Percentiles rank a stretch among this genome's conserved stretches.
Evolutionary conservation across 2,888 invertebrate genomes (phyloP).

Genomic region (Drosophila diplacantha): DNA sequence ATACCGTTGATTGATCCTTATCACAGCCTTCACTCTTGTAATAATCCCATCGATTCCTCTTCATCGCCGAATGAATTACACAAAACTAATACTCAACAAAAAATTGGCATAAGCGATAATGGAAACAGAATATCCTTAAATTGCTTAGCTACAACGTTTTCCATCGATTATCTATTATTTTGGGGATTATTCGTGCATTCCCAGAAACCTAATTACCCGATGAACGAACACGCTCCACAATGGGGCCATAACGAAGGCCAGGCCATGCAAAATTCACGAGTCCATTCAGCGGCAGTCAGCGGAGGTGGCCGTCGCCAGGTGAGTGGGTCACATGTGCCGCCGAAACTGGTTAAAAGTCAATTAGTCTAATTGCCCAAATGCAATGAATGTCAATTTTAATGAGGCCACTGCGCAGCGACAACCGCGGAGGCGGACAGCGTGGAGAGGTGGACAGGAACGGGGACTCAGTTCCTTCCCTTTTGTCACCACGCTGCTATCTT

Average conservation of each 20-base stretch:
- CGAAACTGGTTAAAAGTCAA: constrained; percentile 66
- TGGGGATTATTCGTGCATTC: not conserved
- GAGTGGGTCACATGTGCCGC: constrained; percentile 47
- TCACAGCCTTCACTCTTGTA: constrained; percentile 26
- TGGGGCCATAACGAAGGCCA: constrained; percentile 5
- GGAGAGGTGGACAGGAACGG: not conserved
- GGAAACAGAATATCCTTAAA: too few species aligned
- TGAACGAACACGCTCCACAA: constrained; percentile 2
- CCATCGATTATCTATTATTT: constrained; percentile 11
- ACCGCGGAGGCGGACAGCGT: constrained; percentile 2
- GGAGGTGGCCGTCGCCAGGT: not conserved
- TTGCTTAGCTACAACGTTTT: not conserved
- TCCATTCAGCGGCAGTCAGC: constrained; percentile 1
- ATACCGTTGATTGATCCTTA: constrained; percentile 36
- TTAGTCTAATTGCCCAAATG: constrained; percentile 68
- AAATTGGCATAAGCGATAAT: not conserved
- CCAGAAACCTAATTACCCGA: constrained; percentile 17
- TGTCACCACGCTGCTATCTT: not conserved
- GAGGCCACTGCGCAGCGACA: constrained; percentile 61
- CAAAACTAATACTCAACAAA: constrained; percentile 14
- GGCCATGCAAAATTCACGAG: constrained; percentile 31
- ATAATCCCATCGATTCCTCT: constrained; percentile 32
- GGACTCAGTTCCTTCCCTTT: not conserved
- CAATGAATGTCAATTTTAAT: constrained; percentile 70
- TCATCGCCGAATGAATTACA: constrained; percentile 10